Percentiles rank a stretch among this genome's conserved stretches.
phyloP scores from a whole-genome alignment of 1,140 invertebrate genomes.

The Drosophila sechellia region DNA sequence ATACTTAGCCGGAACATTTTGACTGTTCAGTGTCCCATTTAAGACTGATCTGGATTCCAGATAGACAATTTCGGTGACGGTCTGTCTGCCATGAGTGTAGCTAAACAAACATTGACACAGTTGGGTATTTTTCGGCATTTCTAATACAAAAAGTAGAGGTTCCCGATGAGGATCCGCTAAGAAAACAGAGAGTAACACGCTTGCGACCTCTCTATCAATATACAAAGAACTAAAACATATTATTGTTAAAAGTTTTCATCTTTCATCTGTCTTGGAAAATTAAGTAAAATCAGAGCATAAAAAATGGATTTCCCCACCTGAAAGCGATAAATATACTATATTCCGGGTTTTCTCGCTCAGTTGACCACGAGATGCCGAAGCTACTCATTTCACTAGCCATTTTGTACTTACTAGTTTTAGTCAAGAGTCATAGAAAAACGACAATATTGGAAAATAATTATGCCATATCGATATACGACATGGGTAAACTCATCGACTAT shows the following conservation, averaged over 20 bases:
- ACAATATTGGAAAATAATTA: background rate
- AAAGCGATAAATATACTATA: background rate
- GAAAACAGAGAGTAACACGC: background rate
- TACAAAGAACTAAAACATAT: too few relatives aligned
- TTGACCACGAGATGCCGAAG: background rate
- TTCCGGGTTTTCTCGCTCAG: background rate
- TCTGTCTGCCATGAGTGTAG: background rate
- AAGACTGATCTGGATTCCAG: conserved; percentile 24
- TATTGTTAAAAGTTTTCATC: background rate
- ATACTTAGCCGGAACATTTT: conserved; percentile 39
- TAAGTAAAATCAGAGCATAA: background rate
- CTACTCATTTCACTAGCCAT: too few relatives aligned
- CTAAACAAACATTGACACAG: conserved; percentile 60
- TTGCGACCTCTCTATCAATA: background rate
- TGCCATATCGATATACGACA: background rate
- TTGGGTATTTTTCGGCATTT: conserved; percentile 21
- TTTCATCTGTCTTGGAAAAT: background rate
- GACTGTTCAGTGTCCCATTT: conserved; percentile 10
- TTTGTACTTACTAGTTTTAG: background rate
- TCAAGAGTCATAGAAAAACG: background rate
- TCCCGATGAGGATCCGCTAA: conserved; percentile 1
- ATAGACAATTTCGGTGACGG: background rate
- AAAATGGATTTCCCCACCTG: background rate
- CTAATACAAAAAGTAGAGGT: conserved; percentile 4
- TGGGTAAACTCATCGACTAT: background rate